phyloP scores from a whole-genome alignment of 2,797 vertebrate species.

The Limosa lapponica region DNA sequence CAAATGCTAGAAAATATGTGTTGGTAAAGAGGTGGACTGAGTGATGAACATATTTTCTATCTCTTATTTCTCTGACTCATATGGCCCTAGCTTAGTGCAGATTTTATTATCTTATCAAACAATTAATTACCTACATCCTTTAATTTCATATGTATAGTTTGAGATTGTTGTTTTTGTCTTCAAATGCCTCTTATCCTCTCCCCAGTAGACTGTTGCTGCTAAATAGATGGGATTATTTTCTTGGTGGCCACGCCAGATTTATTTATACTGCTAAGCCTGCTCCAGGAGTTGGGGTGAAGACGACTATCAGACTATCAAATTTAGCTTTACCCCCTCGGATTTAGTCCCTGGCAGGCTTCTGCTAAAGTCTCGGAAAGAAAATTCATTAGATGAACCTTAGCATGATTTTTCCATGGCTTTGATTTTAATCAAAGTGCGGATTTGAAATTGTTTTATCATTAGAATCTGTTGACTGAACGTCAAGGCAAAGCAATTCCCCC shows the following conservation, averaged over 20 bases:
- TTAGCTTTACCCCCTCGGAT: not conserved
- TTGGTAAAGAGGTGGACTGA: slow-evolving; percentile 57
- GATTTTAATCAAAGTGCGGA: slow-evolving; percentile 67
- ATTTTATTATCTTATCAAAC: slow-evolving; percentile 51
- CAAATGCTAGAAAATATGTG: slow-evolving; percentile 59
- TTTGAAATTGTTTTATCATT: slow-evolving; percentile 65
- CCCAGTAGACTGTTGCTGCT: slow-evolving; percentile 27
- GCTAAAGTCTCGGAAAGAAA: slow-evolving; percentile 19
- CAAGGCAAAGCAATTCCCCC: not conserved
- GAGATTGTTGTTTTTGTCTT: slow-evolving; percentile 41
- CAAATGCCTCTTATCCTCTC: slow-evolving; percentile 41
- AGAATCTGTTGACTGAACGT: slow-evolving; percentile 55
- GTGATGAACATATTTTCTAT: slow-evolving; percentile 40
- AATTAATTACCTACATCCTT: slow-evolving; percentile 61
- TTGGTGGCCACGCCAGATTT: slow-evolving; percentile 21
- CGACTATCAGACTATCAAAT: not conserved
- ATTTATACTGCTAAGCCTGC: slow-evolving; percentile 11
- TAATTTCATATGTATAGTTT: slow-evolving; percentile 30
- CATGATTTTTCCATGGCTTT: slow-evolving; percentile 54
- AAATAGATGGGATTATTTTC: slow-evolving; percentile 62
- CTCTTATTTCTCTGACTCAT: slow-evolving; percentile 58
- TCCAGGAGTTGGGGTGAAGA: slow-evolving; percentile 9
- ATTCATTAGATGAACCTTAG: slow-evolving; percentile 50
- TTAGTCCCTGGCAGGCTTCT: slow-evolving; percentile 12
- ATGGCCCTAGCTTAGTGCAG: slow-evolving; percentile 3